phyloP scores from a whole-genome alignment of 1,140 invertebrate species.

The Aethina tumida region DNA sequence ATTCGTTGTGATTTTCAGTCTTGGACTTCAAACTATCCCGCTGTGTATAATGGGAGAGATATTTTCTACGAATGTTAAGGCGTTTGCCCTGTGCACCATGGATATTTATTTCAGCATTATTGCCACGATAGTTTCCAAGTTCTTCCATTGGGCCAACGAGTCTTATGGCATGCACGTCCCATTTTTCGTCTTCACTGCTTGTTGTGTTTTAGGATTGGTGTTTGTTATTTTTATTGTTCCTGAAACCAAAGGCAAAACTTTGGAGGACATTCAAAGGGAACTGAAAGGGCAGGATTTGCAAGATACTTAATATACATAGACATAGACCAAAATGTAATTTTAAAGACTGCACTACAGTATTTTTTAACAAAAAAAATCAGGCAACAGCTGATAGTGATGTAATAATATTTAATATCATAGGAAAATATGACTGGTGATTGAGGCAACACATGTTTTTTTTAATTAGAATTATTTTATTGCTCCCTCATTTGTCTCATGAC shows the following conservation, averaged over 20 bases:
- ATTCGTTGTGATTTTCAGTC: conserved; percentile 57
- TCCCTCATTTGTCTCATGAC: no score
- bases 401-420: no score
- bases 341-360: not conserved
- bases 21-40: conserved; percentile 62
- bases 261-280: conserved; percentile 39
- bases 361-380: no score
- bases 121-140: conserved; percentile 60
- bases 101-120: conserved; percentile 60
- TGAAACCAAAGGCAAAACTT: conserved; percentile 73
- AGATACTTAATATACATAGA: no score
- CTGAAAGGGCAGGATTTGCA: conserved; percentile 20
- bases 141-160: conserved; percentile 53
- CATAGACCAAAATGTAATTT: conserved; percentile 10
- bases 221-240: conserved; percentile 58
- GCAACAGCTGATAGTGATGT: no score
- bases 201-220: conserved; percentile 47
- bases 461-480: no score
- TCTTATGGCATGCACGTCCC: conserved; percentile 53
- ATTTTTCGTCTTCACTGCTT: conserved; percentile 61
- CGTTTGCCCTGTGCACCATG: conserved; percentile 55
- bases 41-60: conserved; percentile 63
- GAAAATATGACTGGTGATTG: no score
- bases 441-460: no score
- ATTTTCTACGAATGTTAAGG: conserved; percentile 59